Evolutionary conservation across 2,113 vertebrate species (phyloP), one percentile per base, ranked within the genome.

Genomic region (Gadus macrocephalus): DNA sequence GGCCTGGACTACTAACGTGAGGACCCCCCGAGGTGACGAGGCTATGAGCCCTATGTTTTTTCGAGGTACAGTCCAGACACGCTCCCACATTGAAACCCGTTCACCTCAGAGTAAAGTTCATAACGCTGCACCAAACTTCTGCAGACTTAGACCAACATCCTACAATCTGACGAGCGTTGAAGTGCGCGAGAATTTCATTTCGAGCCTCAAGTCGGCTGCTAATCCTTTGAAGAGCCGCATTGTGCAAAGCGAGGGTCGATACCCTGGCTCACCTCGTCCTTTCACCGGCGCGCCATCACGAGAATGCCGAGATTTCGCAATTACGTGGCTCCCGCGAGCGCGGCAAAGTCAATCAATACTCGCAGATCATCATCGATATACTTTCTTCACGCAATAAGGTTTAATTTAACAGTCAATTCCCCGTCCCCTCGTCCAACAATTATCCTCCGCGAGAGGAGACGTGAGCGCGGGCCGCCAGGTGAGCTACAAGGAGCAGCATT

Each of bases 341-440:
- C 27, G 49, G 69, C 38, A 56, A 71, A 73, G 77, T 69, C 77
- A 76, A 67, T 72, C 71, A 72, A 66, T 67, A 63, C 11, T 7
- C 5, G 58, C 78, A 74, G 56, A 71, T 60, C 25, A 25, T 19
- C 42, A 67, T 71, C 64, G 66, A 27, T n/a, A 67, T 69, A 70
- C 63, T 62, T 58, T 31, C 9, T 55, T 15, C 55, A 25, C 72
- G 62, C 59, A 66, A 72, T 68, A 58, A 25, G 60, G 3, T 60
- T 76, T 66, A 63, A 66, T 66, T 66, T 55, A 74, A 69, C 69
- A 49, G 42, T 49, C 5, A 49, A 9, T 49, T 49, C 12, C 25
- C 53, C 65, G 67, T 49, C 68, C 53, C 53, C 61, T 25, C 31
- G 49, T 42, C 63, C 72, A 69, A 62, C 72, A 67, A 22, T 75